Evolutionary conservation across 2,113 vertebrate species (phyloP).

Genomic region (Pomatostomus ruficeps): DNA sequence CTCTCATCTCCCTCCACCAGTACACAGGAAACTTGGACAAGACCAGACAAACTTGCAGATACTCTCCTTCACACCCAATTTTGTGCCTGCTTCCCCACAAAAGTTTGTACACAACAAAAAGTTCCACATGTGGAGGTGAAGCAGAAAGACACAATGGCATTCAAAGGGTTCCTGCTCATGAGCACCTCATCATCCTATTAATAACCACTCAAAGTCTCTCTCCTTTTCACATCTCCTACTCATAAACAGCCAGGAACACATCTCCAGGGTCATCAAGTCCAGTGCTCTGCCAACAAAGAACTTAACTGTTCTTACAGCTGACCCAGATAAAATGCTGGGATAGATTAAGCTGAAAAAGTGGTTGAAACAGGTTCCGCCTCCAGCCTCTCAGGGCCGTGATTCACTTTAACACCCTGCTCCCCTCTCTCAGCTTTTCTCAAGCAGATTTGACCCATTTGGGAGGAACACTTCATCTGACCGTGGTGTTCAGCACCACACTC

Average conservation of each 20-base stretch:
- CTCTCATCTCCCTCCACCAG: not conserved
- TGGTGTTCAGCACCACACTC: fast-evolving
- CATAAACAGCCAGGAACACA: not conserved
- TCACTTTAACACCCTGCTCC: not conserved
- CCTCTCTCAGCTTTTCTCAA: not conserved
- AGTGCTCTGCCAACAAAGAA: not conserved
- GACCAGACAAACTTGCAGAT: not conserved
- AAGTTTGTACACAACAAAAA: not conserved
- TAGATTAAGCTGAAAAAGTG: not conserved
- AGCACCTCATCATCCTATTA: not conserved
- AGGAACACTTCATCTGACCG: not conserved
- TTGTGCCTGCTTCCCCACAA: not conserved
- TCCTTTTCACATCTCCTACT: not conserved
- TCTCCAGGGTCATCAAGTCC: constrained; percentile 24
- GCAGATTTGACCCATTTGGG: not conserved
- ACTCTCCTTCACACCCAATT: not conserved
- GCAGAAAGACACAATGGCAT: not conserved
- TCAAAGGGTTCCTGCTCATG: not conserved
- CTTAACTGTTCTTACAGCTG: not conserved
- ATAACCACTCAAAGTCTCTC: not conserved
- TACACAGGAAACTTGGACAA: not conserved
- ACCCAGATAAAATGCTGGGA: not conserved
- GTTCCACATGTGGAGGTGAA: not conserved
- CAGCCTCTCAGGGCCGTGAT: not conserved
- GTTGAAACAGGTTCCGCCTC: not conserved